Evolutionary conservation across 2,797 vertebrate genomes (phyloP), one percentile per base, ranked within the genome.

Genomic region (Tachyglossus aculeatus): DNA sequence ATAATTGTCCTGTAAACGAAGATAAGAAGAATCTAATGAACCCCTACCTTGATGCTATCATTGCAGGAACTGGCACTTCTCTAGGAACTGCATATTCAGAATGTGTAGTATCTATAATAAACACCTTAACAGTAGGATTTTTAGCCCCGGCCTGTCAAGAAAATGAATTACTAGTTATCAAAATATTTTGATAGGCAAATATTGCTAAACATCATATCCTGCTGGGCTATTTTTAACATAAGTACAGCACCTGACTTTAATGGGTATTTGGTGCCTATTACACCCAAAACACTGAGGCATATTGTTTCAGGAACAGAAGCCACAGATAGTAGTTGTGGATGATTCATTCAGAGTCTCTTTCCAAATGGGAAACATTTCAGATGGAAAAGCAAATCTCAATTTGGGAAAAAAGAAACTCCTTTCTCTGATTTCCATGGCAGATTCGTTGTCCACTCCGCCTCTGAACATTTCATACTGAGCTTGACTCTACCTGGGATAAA

Each of bases 81-180:
- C 75, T 79, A 33, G 88, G 91, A n/a, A 29, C 77, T 34, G 90
- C 84, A 1, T 75, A 73, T 43, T 88, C 89, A 21, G 90, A 39
- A 6, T 89, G 66, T 52, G 86, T 64, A 27, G 91, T 83, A 47
- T 98, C 92, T 1, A 95, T 88, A 73, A 98, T 92, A 90, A 96
- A 96, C 73, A 99, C 89, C 82, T 93, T 96, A 72, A 94, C 95
- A 32, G 90, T 92, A 63, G 98, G 95, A 77, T 96, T 94, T 60
- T 81, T 82, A 54, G 95, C 92, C 33, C 97, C 97, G 74, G 97
- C 96, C 98, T 99, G 82, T 27, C 74, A 70, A 81, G 73, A 83
- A 91, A 69, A 88, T 7, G 5, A 24, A 89, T 14, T 24, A 18
- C 24, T 82, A 7, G 8, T 87, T 76, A 78, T 48, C 82, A 50